Evolutionary conservation across 2,113 vertebrate genomes (phyloP).

Genomic region (Steatornis caripensis): DNA sequence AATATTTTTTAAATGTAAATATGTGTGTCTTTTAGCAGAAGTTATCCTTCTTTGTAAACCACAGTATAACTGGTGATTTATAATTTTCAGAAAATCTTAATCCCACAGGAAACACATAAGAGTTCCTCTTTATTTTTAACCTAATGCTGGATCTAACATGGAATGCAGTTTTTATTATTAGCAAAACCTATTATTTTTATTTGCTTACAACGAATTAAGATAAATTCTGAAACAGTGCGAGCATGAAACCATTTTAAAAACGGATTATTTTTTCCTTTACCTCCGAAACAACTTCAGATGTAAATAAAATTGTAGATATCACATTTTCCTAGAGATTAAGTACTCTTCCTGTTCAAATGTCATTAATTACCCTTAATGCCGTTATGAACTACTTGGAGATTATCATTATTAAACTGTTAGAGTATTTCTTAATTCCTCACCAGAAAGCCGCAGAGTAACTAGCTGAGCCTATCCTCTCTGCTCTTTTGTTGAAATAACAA

Average conservation of each 20-base stretch:
- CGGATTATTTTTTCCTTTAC: not conserved
- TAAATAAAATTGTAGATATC: conserved; percentile 48
- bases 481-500: conserved; percentile 42
- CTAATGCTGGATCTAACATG: conserved; percentile 40
- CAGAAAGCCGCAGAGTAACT: conserved; percentile 56
- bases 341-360: conserved; percentile 55
- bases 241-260: not conserved
- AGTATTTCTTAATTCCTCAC: conserved; percentile 62
- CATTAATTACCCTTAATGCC: conserved; percentile 65
- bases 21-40: conserved; percentile 9
- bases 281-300: conserved; percentile 38
- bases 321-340: conserved; percentile 55
- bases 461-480: conserved; percentile 21
- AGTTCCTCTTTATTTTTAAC: conserved; percentile 66
- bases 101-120: conserved; percentile 59
- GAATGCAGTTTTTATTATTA: conserved; percentile 55
- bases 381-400: conserved; percentile 67
- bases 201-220: conserved; percentile 48
- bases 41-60: conserved; percentile 52
- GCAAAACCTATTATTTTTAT: conserved; percentile 28
- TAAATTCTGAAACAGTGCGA: conserved; percentile 23
- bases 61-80: conserved; percentile 52
- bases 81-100: conserved; percentile 60
- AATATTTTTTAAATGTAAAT: conserved; percentile 58
- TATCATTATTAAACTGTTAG: conserved; percentile 66